Conservation (phyloP, 2,888 invertebrate species). For the Neoscelio sp. region DNA sequence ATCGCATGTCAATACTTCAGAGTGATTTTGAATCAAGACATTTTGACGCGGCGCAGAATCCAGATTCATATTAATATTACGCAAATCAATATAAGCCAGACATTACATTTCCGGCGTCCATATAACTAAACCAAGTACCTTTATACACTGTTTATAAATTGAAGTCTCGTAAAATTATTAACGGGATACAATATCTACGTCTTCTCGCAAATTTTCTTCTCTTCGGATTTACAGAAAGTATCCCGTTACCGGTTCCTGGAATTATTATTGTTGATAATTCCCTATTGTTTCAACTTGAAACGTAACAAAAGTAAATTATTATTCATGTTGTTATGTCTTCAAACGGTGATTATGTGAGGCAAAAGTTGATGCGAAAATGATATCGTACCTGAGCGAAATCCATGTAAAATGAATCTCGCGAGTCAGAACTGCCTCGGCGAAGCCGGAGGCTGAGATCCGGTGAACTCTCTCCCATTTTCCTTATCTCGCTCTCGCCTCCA, state of each 20-base stretch:
- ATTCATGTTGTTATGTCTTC: slow-evolving; percentile 7
- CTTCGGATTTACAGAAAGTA: too few species aligned
- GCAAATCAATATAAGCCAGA: slow-evolving; percentile 35
- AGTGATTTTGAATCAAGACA: slow-evolving; percentile 45
- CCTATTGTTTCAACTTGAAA: background rate
- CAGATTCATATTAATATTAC: slow-evolving; percentile 38
- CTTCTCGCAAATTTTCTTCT: background rate
- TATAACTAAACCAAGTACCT: slow-evolving; percentile 8
- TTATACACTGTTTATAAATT: background rate
- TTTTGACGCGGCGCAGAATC: slow-evolving; percentile 39
- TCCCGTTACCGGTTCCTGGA: too few species aligned
- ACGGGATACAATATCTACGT: too few species aligned
- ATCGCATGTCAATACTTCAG: slow-evolving; percentile 19
- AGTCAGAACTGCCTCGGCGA: slow-evolving; percentile 93
- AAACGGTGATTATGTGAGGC: slow-evolving; percentile 29
- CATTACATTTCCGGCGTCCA: slow-evolving; percentile 23
- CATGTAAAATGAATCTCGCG: slow-evolving; percentile 95
- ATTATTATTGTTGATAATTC: too few species aligned
- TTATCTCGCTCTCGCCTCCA: slow-evolving; percentile 70
- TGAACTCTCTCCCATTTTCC: slow-evolving; percentile 89
- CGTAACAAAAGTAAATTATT: background rate
- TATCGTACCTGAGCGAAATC: slow-evolving; percentile 88
- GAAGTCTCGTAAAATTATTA: background rate
- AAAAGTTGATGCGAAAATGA: slow-evolving; percentile 43
- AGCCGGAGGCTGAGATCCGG: slow-evolving; percentile 94